Evolutionary conservation across 2,797 vertebrate species (phyloP), one percentile per base, ranked within the genome.

Genomic region (Clarias platycephalus): DNA sequence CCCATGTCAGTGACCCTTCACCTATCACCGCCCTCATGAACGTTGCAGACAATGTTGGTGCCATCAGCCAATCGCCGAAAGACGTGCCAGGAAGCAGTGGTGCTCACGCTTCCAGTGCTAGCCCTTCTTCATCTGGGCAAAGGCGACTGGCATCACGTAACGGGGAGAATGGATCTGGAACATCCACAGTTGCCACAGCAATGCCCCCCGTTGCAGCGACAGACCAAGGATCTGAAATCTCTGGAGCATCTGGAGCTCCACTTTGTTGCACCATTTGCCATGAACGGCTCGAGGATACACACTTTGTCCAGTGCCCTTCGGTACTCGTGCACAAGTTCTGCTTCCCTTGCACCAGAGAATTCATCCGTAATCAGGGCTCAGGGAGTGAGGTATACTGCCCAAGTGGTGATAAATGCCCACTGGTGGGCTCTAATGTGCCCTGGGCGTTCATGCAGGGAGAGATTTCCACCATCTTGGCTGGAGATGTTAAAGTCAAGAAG

Each of bases 381-480:
- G 95, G 96, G 0, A 95, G 95, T 0, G 97, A 97, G 89, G 96
- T 97, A 22, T 97, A 97, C 91, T 97, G 97, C 92, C 97, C 97
- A 80, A 97, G 97, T 0, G 96, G 97, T 1, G 96, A 97, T 89
- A 96, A 96, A 86, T 97, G 97, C 84, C 97, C 96, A 10, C 93
- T 97, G 84, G 94, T 95, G 40, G 96, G 96, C 1, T 97, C 97
- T 90, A 95, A 92, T 0, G 96, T 97, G 85, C 97, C 97, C 84
- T 97, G 97, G 97, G 97, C 97, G 83, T 97, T 98, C 92, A 96
- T 97, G 97, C 96, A 96, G 91, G 97, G 96, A 0, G 97, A 97
- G 91, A 97, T 97, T 81, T 95, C 96, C 34, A 97, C 97, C 88
- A 97, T 98, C 90, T 90, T 97, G 88, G 96, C 96, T 0, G 96